Conservation (phyloP, 2,797 vertebrate species). For the Enteromius mattozi region DNA sequence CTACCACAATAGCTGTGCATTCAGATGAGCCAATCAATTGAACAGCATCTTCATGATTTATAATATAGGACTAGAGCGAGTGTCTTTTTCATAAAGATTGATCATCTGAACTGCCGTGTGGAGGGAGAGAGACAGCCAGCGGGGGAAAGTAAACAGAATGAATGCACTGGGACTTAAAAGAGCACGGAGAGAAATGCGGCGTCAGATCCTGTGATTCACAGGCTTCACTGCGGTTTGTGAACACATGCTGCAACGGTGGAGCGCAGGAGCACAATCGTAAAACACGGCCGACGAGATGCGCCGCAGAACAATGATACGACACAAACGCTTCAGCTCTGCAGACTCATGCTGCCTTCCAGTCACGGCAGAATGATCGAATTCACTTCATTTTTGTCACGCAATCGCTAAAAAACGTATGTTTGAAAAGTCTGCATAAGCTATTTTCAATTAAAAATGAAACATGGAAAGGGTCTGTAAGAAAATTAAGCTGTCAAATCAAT, state of each 20-base stretch:
- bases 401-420: too few relatives aligned
- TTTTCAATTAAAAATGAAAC: too few relatives aligned
- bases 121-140: slow-evolving; percentile 1
- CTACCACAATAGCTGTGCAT: not conserved
- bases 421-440: not conserved
- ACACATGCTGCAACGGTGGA: not conserved
- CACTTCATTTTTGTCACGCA: not conserved
- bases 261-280: not conserved
- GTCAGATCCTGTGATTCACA: slow-evolving; percentile 17
- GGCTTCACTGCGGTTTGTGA: slow-evolving; percentile 3
- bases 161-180: slow-evolving; percentile 34
- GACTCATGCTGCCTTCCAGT: not conserved
- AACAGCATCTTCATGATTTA: not conserved
- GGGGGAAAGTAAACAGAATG: slow-evolving; percentile 13
- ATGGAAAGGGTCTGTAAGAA: not conserved
- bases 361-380: not conserved
- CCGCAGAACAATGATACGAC: not conserved
- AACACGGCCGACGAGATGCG: not conserved
- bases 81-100: slow-evolving; percentile 24
- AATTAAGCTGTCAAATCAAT: not conserved
- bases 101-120: slow-evolving; percentile 6
- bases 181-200: not conserved
- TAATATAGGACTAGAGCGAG: not conserved
- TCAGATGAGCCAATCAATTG: slow-evolving; percentile 8
- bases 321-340: not conserved